Percentiles rank a stretch among this genome's conserved stretches.
These are phyloP conservation scores for Monochamus alternatus DNA, from an alignment of 2,888 invertebrate genomes.

Conservation along the genomic window DNA sequence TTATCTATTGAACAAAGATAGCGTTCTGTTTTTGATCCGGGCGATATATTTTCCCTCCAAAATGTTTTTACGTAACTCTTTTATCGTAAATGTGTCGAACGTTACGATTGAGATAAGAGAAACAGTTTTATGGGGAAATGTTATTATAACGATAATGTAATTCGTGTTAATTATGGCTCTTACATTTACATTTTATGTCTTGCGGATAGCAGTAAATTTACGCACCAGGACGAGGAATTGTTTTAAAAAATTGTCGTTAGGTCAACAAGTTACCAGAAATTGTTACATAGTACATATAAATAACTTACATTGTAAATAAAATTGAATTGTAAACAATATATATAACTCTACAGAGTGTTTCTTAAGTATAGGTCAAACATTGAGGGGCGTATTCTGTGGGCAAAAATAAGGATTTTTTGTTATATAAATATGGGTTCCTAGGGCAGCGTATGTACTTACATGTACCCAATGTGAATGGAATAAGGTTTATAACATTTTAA, in stretches of 20 bases:
- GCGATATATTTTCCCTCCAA: slow-evolving; percentile 17
- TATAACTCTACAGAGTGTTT: too few species aligned
- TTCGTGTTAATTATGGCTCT: slow-evolving; percentile 13
- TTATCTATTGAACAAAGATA: not conserved
- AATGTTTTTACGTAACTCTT: not conserved
- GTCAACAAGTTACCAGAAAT: not conserved
- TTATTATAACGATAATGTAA: not conserved
- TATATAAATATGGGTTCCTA: too few species aligned
- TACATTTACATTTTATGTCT: slow-evolving; percentile 5
- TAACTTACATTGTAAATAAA: not conserved
- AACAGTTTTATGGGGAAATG: slow-evolving; percentile 17
- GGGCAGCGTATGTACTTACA: too few species aligned
- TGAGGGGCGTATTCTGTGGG: too few species aligned
- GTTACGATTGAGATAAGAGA: not conserved
- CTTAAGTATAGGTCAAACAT: too few species aligned
- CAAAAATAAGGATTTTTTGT: too few species aligned
- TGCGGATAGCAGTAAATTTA: slow-evolving; percentile 12
- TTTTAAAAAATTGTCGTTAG: not conserved
- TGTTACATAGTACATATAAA: not conserved
- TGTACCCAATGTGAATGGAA: too few species aligned
- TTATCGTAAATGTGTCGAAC: not conserved
- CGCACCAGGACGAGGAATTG: not conserved
- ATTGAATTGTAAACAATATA: too few species aligned
- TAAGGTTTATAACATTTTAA: too few species aligned
- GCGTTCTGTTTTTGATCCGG: not conserved